Evolutionary conservation across 2,797 vertebrate genomes (phyloP).

Genomic region (Danio choprae): DNA sequence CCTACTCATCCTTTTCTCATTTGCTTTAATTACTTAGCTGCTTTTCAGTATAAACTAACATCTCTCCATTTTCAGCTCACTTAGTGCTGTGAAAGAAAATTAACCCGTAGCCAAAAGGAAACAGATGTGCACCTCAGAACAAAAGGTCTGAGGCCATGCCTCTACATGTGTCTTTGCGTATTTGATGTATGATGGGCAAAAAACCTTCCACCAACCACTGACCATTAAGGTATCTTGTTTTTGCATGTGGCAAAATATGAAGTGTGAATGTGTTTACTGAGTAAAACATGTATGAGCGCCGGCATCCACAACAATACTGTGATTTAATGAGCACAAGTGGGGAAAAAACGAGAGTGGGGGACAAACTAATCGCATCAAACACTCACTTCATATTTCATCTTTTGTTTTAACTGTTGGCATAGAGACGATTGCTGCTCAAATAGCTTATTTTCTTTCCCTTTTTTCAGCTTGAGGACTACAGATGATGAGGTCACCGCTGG

Average conservation of each 20-base stretch:
- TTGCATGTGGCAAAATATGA: background rate
- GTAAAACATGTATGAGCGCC: constrained; percentile 28
- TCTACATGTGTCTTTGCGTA: background rate
- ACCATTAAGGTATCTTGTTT: background rate
- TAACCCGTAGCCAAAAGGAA: constrained; percentile 59
- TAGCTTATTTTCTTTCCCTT: constrained; percentile 42
- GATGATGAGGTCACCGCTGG: constrained; percentile 61
- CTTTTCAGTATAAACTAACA: constrained; percentile 44
- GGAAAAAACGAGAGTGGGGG: constrained; percentile 25
- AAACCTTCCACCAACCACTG: constrained; percentile 8
- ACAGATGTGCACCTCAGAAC: constrained; percentile 62
- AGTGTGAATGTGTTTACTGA: background rate
- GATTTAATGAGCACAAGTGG: constrained; percentile 22
- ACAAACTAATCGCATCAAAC: constrained; percentile 55
- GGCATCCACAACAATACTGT: constrained; percentile 52
- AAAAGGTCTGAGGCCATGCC: constrained; percentile 43
- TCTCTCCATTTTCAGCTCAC: constrained; percentile 56
- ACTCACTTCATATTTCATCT: constrained; percentile 52
- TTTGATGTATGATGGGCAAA: constrained; percentile 21
- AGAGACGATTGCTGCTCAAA: constrained; percentile 50
- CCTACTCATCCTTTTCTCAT: constrained; percentile 13
- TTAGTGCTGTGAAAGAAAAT: constrained; percentile 42
- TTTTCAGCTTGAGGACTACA: constrained; percentile 38
- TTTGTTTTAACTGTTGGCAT: constrained; percentile 62
- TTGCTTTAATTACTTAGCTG: constrained; percentile 14